Evolutionary conservation across 2,113 vertebrate genomes (phyloP).

Genomic region (Castor canadensis): DNA sequence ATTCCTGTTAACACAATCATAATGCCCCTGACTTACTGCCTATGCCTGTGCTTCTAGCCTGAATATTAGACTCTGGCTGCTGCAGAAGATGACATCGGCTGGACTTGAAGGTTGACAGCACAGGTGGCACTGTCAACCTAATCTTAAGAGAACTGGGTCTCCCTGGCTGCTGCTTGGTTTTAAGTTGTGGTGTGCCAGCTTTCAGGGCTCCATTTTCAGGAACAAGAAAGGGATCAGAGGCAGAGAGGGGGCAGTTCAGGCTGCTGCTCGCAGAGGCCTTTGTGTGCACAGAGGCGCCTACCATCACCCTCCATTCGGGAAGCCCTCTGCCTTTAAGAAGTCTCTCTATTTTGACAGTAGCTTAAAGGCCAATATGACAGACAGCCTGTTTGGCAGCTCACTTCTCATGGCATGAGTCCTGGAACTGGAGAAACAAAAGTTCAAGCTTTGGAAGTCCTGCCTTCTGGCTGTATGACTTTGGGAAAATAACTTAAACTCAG

Average conservation of each 20-base stretch:
- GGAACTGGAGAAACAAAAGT: background rate
- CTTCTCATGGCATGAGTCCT: background rate
- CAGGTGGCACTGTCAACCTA: background rate
- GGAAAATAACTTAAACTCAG: background rate
- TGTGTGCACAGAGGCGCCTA: slow-evolving; percentile 48
- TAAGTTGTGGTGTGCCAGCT: slow-evolving; percentile 44
- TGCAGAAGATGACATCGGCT: background rate
- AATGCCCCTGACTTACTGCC: background rate
- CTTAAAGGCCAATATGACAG: background rate
- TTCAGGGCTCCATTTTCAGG: slow-evolving; percentile 44
- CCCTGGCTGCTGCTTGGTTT: background rate
- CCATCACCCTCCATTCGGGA: background rate
- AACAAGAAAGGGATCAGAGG: background rate
- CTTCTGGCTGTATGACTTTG: background rate
- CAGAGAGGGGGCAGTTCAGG: slow-evolving; percentile 4
- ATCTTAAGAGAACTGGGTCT: background rate
- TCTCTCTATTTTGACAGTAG: slow-evolving; percentile 49
- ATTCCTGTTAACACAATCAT: background rate
- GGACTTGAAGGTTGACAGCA: background rate
- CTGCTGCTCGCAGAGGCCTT: slow-evolving; percentile 57
- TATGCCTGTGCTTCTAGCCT: background rate
- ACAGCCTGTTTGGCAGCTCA: background rate
- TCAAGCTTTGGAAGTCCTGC: no score
- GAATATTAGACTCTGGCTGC: background rate
- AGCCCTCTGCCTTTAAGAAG: slow-evolving; percentile 31